These are phyloP conservation scores for Seira ritae DNA, from an alignment of 2,888 invertebrate species.

Conservation along the genomic window DNA sequence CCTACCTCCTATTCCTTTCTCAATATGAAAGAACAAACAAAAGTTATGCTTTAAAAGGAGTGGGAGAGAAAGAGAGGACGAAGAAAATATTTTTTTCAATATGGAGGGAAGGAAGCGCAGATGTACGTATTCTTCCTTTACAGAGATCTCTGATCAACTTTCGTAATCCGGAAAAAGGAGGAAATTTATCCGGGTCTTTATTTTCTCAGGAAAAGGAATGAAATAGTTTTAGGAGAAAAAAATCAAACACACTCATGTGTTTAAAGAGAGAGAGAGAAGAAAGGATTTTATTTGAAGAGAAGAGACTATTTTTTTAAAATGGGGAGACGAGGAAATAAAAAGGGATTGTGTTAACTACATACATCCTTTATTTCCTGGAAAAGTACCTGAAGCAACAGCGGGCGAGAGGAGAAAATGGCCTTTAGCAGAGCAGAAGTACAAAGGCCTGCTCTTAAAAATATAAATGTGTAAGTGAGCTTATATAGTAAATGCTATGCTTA, in stretches of 20 bases:
- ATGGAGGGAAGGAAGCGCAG: background rate
- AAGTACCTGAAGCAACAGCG: conserved; percentile 56
- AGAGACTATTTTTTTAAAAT: conserved; percentile 34
- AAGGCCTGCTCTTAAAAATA: background rate
- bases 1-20: no score
- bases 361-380: conserved; percentile 21
- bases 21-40: conserved; percentile 5
- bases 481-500: no score
- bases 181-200: conserved; percentile 52
- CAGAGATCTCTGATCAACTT: conserved; percentile 49
- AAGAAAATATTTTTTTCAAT: no score
- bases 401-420: background rate
- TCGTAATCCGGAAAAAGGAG: conserved; percentile 57
- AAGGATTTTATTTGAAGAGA: conserved; percentile 13
- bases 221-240: conserved; percentile 31
- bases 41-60: background rate
- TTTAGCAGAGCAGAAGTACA: background rate
- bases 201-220: conserved; percentile 21
- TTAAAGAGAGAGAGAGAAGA: conserved; percentile 22
- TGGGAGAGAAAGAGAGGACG: conserved; percentile 21
- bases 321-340: conserved; percentile 19
- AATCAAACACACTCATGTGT: conserved; percentile 24
- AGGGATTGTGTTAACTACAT: conserved; percentile 61
- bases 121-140: conserved; percentile 1
- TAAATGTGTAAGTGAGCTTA: no score